Evolutionary conservation across 2,888 invertebrate species (phyloP), one percentile per base, ranked within the genome.

Genomic region (Diloba caeruleocephala): DNA sequence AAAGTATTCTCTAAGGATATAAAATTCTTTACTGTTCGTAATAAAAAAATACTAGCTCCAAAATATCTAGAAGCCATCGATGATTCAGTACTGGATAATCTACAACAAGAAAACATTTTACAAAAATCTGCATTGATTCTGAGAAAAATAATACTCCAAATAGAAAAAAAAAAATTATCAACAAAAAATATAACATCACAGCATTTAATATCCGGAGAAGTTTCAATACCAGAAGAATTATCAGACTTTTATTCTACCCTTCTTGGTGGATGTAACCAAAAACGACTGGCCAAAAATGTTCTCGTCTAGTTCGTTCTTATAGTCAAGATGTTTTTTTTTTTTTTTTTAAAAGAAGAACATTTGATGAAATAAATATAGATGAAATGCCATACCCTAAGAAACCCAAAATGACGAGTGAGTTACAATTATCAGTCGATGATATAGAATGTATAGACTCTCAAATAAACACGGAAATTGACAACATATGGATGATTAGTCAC

Each of bases 401-500:
- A n/a, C n/a, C n/a, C n/a, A n/a, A n/a, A n/a, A n/a, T n/a, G 23
- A 23, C 23, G 8, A 23, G 23, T 23, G 23, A 23, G 5, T 23
- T 23, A 8, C 23, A 23, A 23, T 8, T 8, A 23, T 23, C 23
- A 8, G 23, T 23, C 8, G 23, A 23, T 23, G 23, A 23, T 23
- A 8, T 23, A 23, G 23, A 23, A 6, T 23, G 7, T 23, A 8
- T 23, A 23, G 23, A 23, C 23, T 23, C 23, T 23, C 23, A 8
- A 23, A 23, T 8, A 31, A 19, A 19, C n/a, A 17, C 33, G 2
- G 25, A 25, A 43, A 33, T 33, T 1, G 43, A 33, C 10, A 26
- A 33, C 33, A 15, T 43, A 9, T 43, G 43, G 43, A 43, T 43
- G 33, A 14, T 43, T 12, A 43, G 43, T 17, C 43, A 43, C 26